Base-by-base conservation (phyloP, 1,140 invertebrate species). In the Nephila pilipes region DNA sequence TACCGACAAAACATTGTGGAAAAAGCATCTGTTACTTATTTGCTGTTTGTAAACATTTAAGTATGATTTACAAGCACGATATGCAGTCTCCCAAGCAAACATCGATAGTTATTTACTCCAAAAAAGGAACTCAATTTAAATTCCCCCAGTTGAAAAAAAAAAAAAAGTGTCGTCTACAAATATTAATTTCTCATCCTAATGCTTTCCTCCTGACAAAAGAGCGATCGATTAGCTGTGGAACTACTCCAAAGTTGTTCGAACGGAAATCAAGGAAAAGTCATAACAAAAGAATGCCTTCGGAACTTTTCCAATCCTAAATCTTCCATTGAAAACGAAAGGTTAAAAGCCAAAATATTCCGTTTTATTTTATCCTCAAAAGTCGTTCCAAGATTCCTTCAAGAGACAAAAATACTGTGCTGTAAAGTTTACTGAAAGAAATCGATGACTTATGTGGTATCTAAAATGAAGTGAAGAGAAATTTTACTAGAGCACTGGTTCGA, bases 211-310 rank as follows among this genome's bases (percentile, higher is more conserved):
- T 25, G n/a, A 8, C 63, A 29, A 65, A 65, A 29, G 63, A 25
- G 63, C 25, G n/a, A 65, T 65, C 63, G 63, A 65, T 65, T 25
- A n/a, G 10, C 2, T 65, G 22, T 12, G 12, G 25, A 65, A 65
- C 63, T 12, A 65, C n/a, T 65, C 63, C n/a, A 25, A 25, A 65
- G n/a, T 63, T 25, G 22, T 25, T 65, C 63, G 12, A 58, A 58
- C 57, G 20, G 14, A 58, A 65, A 14, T 12, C 0, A 65, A 65
- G 25, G 63, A 65, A 65, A 25, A 65, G 63, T 25, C 63, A 14
- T 65, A 65, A 65, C 25, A 65, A 65, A 65, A 65, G 22, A 65
- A 65, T 25, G 63, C n/a, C 46, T 29, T 65, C 63, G n/a, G 63
- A 65, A 65, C 5, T 12, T 12, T 1, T 65, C 25, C n/a, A n/a